Evolutionary conservation across 2,888 invertebrate genomes (phyloP).

Genomic region (Boloria euphrosyne): DNA sequence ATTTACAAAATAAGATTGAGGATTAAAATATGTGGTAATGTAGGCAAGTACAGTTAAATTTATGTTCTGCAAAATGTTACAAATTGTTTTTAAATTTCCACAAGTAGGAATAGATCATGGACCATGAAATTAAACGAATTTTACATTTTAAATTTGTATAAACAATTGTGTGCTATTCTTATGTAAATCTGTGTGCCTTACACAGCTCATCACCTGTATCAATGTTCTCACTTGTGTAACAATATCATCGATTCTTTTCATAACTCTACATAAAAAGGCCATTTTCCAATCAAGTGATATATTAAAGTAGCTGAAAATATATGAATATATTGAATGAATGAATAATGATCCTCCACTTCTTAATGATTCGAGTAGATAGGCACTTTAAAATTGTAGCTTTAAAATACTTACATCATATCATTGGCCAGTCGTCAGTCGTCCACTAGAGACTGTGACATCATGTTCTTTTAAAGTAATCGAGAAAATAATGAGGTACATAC

Average conservation of each 20-base stretch:
- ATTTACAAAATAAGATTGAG: neutral
- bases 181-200: constrained; percentile 36
- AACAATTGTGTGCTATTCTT: constrained; percentile 7
- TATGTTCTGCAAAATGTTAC: constrained; percentile 5
- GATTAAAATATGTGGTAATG: neutral
- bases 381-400: constrained; percentile 71
- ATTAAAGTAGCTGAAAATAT: constrained; percentile 27
- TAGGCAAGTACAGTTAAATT: neutral
- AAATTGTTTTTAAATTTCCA: constrained; percentile 9
- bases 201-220: constrained; percentile 23
- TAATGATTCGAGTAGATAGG: constrained; percentile 58
- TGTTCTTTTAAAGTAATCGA: neutral
- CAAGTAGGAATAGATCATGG: constrained; percentile 1
- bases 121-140: constrained; percentile 14
- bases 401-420: constrained; percentile 56
- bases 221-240: neutral
- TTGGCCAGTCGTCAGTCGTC: constrained; percentile 46
- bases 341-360: constrained; percentile 28
- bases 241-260: neutral
- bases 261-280: neutral
- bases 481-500: neutral
- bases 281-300: constrained; percentile 33
- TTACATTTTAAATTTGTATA: constrained; percentile 17
- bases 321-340: constrained; percentile 17
- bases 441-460: neutral